Base-by-base conservation (phyloP, 2,797 vertebrate genomes). In the Selene dorsalis region DNA sequence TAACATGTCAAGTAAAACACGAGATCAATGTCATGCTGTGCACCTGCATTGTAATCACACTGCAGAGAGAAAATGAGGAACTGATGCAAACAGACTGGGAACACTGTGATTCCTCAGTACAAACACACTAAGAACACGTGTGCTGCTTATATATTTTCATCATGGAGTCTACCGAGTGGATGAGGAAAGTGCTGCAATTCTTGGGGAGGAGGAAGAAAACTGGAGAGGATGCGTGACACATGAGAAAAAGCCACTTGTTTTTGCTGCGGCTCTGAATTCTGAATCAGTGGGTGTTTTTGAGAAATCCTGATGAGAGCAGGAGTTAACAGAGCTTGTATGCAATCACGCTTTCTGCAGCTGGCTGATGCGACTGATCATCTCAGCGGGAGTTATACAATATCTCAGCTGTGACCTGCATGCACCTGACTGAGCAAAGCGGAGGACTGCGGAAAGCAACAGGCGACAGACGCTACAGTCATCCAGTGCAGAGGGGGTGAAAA, bases 341-440 rank as follows among this genome's bases (percentile, higher is more conserved):
- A 83, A 83, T 83, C 87, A 62, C 68, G 68, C 61, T 26, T 69
- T 58, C 79, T 86, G 87, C 85, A 87, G 85, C 83, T 66, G 83
- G 38, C 61, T 59, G 80, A 82, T 57, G 88, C 71, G 38, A 20
- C 77, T 47, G 76, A 82, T 84, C 68, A 56, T 69, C 85, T 72
- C 84, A 13, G 82, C 85, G 24, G 80, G 75, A 79, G 16, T 82
- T 73, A 65, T 69, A 67, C 53, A 60, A 73, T 16, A 64, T 71
- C 84, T 87, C 87, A 75, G 85, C 84, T 79, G 82, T 84, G 90
- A 89, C 84, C 84, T 52, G 81, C 75, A 16, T 3, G 77, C 75
- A 63, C 70, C 76, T 74, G 72, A 79, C 73, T 32, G 62, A 66
- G 75, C 22, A 7, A 69, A 43, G 26, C 78, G 1, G 69, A 80